phyloP scores from a whole-genome alignment of 2,797 vertebrate genomes.

The Spatula versicolor region DNA sequence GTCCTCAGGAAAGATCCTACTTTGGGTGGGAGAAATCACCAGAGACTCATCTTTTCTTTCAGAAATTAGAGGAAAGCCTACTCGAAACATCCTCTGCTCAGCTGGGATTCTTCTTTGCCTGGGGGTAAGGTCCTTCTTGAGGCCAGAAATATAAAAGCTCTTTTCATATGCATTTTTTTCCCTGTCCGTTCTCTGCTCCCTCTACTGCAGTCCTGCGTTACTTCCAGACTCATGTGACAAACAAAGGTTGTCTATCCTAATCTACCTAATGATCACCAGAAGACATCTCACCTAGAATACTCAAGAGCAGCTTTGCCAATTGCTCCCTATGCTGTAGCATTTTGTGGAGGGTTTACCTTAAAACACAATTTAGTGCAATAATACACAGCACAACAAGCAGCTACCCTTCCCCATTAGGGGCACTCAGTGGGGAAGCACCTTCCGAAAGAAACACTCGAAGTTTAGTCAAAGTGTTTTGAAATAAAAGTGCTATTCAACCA shows the following conservation, averaged over 20 bases:
- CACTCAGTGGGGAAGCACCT: slow-evolving; percentile 2
- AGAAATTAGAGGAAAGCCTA: not conserved
- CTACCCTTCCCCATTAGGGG: not conserved
- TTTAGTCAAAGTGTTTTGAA: not conserved
- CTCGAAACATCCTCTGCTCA: not conserved
- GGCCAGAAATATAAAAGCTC: not conserved
- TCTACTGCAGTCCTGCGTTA: not conserved
- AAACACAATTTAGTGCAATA: not conserved
- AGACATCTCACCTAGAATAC: not conserved
- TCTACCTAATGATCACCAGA: not conserved
- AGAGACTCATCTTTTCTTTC: not conserved
- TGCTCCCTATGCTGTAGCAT: not conserved
- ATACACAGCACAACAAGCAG: not conserved
- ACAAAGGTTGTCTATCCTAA: not conserved
- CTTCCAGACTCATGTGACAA: not conserved
- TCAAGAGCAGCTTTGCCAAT: not conserved
- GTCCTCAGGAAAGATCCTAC: not conserved
- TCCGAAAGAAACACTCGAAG: not conserved
- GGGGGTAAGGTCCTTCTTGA: not conserved
- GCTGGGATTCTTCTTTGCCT: not conserved
- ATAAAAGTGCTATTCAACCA: not conserved
- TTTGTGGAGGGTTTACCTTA: not conserved
- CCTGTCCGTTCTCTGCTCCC: not conserved
- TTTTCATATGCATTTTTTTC: not conserved
- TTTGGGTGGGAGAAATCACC: not conserved